Conservation (phyloP, 2,888 invertebrate genomes). For the Agriopis aurantiaria region DNA sequence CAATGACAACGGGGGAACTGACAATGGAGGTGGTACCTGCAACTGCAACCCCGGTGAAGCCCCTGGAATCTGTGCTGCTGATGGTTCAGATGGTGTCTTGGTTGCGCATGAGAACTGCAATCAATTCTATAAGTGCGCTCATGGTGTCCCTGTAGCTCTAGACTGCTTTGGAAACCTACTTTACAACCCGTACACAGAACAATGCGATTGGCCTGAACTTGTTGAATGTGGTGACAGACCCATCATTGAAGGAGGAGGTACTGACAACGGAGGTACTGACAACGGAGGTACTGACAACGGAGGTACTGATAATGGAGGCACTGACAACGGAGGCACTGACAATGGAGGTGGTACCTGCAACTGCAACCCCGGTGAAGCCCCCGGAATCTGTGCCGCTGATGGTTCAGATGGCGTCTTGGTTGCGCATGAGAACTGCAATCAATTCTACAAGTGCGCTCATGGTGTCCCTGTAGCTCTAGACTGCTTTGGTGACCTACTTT, state of each 20-base stretch:
- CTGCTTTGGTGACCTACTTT: constrained; percentile 49
- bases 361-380: constrained; percentile 53
- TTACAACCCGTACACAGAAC: constrained; percentile 51
- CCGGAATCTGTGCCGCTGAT: constrained; percentile 47
- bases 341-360: constrained; percentile 46
- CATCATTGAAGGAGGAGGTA: constrained; percentile 29
- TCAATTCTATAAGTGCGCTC: constrained; percentile 55
- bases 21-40: constrained; percentile 23
- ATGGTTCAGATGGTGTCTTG: constrained; percentile 51
- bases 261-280: constrained; percentile 8
- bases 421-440: constrained; percentile 58
- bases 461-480: constrained; percentile 46
- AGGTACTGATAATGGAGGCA: constrained; percentile 11
- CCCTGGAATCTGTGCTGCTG: constrained; percentile 51
- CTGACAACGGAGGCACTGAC: constrained; percentile 14
- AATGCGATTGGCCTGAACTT: constrained; percentile 59
- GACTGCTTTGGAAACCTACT: constrained; percentile 47
- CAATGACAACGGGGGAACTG: constrained; percentile 14
- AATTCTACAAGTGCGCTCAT: constrained; percentile 56
- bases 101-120: constrained; percentile 62
- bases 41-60: constrained; percentile 54
- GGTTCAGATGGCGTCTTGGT: constrained; percentile 53
- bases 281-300: constrained; percentile 19
- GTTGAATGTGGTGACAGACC: constrained; percentile 56
- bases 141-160: constrained; percentile 48